A percentile compares a stretch with the other conserved stretches of the same genome.
These are phyloP conservation scores for Spea hammondii DNA, from an alignment of 2,797 vertebrate genomes.

Conservation along the genomic window DNA sequence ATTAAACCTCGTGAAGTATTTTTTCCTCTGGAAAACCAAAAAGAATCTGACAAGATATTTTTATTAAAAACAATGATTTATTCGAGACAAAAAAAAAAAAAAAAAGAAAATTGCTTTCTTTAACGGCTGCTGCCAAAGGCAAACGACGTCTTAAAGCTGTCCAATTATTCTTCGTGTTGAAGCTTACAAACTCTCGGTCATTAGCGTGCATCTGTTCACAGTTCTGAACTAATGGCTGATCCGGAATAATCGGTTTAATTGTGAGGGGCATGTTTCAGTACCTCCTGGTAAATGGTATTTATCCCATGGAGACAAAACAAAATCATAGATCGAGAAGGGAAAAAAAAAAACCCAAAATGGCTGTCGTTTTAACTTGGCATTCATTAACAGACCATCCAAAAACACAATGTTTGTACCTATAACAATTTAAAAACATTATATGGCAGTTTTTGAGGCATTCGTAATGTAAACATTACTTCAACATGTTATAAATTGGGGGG, in stretches of 20 bases:
- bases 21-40: conserved; percentile 12
- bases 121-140: conserved; percentile 1
- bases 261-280: too few species aligned
- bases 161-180: conserved; percentile 12
- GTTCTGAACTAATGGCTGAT: not conserved
- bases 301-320: too few species aligned
- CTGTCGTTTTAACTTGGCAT: too few species aligned
- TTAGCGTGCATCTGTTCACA: not conserved
- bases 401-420: too few species aligned
- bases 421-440: too few species aligned
- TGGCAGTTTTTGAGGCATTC: too few species aligned
- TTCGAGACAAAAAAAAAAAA: not conserved
- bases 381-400: too few species aligned
- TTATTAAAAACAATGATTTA: conserved; percentile 14
- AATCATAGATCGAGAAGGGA: too few species aligned
- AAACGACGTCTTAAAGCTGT: conserved; percentile 10
- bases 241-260: not conserved
- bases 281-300: too few species aligned
- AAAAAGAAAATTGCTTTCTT: conserved; percentile 19
- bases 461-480: too few species aligned
- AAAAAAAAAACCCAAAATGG: too few species aligned
- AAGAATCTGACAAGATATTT: conserved; percentile 21
- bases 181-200: not conserved
- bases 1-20: conserved; percentile 21
- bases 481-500: too few species aligned